These are phyloP conservation scores for Lycodopsis pacificus DNA, from an alignment of 2,797 vertebrate genomes.

Conservation along the genomic window DNA sequence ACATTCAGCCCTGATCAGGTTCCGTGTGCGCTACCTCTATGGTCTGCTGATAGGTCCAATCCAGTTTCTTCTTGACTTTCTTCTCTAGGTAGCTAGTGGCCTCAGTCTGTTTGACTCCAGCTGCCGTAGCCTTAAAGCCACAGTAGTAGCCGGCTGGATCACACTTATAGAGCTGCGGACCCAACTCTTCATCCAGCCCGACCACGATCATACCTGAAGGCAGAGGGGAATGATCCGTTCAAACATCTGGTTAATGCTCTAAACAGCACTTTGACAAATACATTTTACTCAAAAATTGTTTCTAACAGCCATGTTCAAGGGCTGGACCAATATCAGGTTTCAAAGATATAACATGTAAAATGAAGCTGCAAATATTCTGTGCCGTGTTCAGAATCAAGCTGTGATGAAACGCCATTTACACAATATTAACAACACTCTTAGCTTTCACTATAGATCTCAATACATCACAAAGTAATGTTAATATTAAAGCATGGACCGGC, in stretches of 20 bases:
- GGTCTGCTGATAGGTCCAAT: conserved; percentile 94
- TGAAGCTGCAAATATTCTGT: not conserved
- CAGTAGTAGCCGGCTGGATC: conserved; percentile 97
- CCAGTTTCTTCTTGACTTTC: conserved; percentile 97
- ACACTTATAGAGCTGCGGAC: conserved; percentile 95
- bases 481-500: not conserved
- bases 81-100: conserved; percentile 98
- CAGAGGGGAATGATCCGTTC: not conserved
- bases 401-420: not conserved
- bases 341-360: not conserved
- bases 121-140: conserved; percentile 95
- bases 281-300: not conserved
- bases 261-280: not conserved
- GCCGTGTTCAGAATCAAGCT: not conserved
- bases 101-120: conserved; percentile 95
- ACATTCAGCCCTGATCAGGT: not conserved
- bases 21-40: conserved; percentile 85
- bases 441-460: not conserved
- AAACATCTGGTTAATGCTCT: not conserved
- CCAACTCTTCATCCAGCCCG: conserved; percentile 91
- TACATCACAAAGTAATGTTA: not conserved
- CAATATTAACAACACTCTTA: not conserved
- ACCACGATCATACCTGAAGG: conserved; percentile 93
- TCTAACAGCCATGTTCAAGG: not conserved
- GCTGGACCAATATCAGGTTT: not conserved